phyloP scores from a whole-genome alignment of 2,888 invertebrate genomes.

The Sesia bembeciformis region DNA sequence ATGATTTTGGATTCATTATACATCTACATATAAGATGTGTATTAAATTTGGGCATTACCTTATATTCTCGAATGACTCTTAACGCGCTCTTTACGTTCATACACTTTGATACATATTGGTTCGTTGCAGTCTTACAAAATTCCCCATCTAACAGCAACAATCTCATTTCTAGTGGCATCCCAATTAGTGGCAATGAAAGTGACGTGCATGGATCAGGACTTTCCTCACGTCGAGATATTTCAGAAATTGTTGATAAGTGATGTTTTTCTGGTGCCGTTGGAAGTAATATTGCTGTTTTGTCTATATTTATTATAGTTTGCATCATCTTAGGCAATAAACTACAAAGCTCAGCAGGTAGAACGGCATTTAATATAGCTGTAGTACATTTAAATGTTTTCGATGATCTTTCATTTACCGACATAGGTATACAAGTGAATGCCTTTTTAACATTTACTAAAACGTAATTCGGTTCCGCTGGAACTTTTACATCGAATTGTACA shows the following conservation, averaged over 20 bases:
- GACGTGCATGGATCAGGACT: background rate
- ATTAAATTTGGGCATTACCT: too few relatives aligned
- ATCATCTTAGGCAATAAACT: constrained; percentile 49
- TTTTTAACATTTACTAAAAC: constrained; percentile 13
- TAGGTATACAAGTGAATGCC: constrained; percentile 21
- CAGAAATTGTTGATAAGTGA: constrained; percentile 26
- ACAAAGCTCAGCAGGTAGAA: constrained; percentile 56
- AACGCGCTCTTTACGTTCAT: too few relatives aligned
- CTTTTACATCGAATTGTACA: constrained; percentile 49
- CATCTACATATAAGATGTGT: too few relatives aligned
- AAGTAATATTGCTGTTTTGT: constrained; percentile 7
- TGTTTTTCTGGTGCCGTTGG: constrained; percentile 14
- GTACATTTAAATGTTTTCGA: constrained; percentile 46
- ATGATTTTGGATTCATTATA: too few relatives aligned
- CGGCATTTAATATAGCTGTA: constrained; percentile 41
- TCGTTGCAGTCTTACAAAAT: too few relatives aligned
- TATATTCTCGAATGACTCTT: too few relatives aligned
- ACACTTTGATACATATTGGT: too few relatives aligned
- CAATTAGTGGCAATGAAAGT: too few relatives aligned
- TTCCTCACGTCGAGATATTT: constrained; percentile 14
- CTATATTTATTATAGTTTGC: constrained; percentile 22
- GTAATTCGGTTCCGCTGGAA: constrained; percentile 18
- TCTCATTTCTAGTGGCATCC: too few relatives aligned
- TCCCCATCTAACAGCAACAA: too few relatives aligned
- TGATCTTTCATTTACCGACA: constrained; percentile 24